A percentile compares a stretch with the other conserved stretches of the same genome.
Evolutionary conservation across 2,797 vertebrate genomes (phyloP).

Genomic region (Sebastes aleutianus): DNA sequence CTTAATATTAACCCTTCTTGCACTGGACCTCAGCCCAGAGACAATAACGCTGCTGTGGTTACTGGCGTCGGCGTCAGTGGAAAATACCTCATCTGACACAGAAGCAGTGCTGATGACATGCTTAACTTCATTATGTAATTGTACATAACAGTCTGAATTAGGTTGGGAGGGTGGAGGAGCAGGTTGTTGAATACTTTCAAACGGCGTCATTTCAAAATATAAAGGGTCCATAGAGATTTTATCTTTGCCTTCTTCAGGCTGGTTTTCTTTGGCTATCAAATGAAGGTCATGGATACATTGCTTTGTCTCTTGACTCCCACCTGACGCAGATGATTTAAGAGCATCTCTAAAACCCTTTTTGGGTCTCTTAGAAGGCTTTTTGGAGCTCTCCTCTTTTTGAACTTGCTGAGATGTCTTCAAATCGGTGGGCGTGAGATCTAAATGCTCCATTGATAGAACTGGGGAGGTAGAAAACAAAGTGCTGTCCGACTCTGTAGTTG

Average conservation of each 20-base stretch:
- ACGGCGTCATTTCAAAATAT: slow-evolving; percentile 62
- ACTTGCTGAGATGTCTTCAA: not conserved
- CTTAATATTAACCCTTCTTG: not conserved
- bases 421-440: not conserved
- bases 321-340: not conserved
- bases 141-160: not conserved
- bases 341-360: slow-evolving; percentile 20
- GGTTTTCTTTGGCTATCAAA: slow-evolving; percentile 19
- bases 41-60: not conserved
- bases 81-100: not conserved
- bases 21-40: not conserved
- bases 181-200: not conserved
- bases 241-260: not conserved
- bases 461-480: slow-evolving; percentile 21
- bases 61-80: not conserved
- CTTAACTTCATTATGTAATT: not conserved
- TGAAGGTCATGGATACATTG: not conserved
- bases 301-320: not conserved
- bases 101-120: accelerated
- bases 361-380: slow-evolving; percentile 38
- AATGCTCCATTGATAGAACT: not conserved
- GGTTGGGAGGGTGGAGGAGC: not conserved
- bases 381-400: not conserved
- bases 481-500: not conserved
- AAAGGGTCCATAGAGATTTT: slow-evolving; percentile 2